These are phyloP conservation scores for Puma concolor DNA, from an alignment of 2,113 vertebrate genomes.

Conservation along the genomic window DNA sequence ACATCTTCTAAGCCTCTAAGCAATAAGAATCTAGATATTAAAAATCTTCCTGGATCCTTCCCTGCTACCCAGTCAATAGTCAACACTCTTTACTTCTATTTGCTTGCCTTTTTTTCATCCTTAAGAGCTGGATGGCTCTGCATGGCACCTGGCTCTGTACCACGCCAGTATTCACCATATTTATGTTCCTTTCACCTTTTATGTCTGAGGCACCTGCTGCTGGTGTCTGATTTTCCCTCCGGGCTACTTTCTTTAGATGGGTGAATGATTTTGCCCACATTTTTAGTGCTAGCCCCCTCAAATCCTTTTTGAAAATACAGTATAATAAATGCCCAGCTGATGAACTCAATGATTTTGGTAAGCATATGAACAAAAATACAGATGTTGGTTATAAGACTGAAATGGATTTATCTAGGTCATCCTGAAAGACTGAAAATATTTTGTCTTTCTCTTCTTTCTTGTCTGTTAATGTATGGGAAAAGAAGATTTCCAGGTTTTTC, in stretches of 20 bases:
- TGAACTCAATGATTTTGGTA: neutral
- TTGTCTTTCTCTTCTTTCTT: neutral
- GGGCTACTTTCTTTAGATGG: neutral
- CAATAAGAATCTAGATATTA: neutral
- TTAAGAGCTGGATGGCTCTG: neutral
- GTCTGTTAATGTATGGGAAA: neutral
- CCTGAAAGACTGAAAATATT: neutral
- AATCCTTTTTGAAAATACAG: conserved; percentile 21
- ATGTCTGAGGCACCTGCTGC: neutral
- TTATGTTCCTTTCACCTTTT: conserved; percentile 20
- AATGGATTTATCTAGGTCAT: neutral
- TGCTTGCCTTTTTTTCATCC: neutral
- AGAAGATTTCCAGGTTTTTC: conserved; percentile 7
- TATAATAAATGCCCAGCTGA: neutral
- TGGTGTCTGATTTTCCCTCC: neutral
- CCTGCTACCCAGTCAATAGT: neutral
- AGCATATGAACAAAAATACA: neutral
- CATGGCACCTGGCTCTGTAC: neutral
- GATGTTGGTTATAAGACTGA: neutral
- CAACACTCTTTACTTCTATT: neutral
- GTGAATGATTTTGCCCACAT: neutral
- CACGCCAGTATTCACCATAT: neutral
- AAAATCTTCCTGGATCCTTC: neutral
- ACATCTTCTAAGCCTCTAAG: neutral
- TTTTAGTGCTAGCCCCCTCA: neutral